Evolutionary conservation across 2,797 vertebrate species (phyloP), one percentile per base, ranked within the genome.

Genomic region (Anolis apletophallus): DNA sequence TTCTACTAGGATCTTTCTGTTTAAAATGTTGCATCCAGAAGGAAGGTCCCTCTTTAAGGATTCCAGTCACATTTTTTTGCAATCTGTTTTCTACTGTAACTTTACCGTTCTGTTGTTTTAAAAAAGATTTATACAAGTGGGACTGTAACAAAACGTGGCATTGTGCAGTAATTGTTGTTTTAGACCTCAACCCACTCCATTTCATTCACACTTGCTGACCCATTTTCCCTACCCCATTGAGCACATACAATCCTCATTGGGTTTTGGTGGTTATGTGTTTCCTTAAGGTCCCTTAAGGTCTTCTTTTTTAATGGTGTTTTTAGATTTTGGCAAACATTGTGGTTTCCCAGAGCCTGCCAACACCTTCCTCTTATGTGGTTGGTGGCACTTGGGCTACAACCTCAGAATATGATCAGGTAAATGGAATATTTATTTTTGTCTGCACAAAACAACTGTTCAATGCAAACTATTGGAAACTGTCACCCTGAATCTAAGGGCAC

Each of bases 31-130:
- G 93, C 90, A 92, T 94, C 91, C 93, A 94, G 93, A 90, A 91
- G 93, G 0, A 46, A 0, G 50, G 94, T 94, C 94, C 95, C 95
- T 94, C 95, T 95, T 95, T 95, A 95, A 95, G 94, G 94, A 95
- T 94, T 94, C 93, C 93, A 95, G 94, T 92, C 93, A 1, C 86
- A 89, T 91, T 89, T 91, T 84, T 89, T 77, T 83, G 83, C 90
- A 88, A 94, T 85, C 89, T 89, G 89, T 87, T 1, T 8, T 80
- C 52, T 86, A 91, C 89, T 90, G 93, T 94, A 94, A 90, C 91
- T 71, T 86, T 40, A 6, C n/a, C 21, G 86, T 86, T 67, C 87
- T 91, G 19, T 32, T 75, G 64, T 6, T 19, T 54, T 54, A 10
- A 29, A 11, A 11, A 64, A 19, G 32, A 75, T 57, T 67, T 68